Conservation (phyloP, 2,113 vertebrate species). For the Globicephala melas region DNA sequence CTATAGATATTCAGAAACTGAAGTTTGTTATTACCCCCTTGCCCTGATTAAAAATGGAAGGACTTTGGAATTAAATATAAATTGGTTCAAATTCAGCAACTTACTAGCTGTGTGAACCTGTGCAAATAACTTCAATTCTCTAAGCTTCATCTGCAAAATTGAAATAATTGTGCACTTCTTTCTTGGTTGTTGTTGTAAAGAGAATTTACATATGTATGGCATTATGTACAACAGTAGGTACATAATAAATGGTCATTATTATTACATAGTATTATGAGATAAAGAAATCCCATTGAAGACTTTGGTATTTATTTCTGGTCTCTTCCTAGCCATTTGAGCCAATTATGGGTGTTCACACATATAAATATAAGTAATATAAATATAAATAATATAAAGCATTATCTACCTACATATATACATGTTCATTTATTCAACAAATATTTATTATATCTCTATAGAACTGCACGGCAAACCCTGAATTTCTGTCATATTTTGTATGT, state of each 20-base stretch:
- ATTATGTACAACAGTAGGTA: not conserved
- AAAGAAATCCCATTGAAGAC: not conserved
- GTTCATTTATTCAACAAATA: not conserved
- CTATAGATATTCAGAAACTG: not conserved
- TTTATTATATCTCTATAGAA: not conserved
- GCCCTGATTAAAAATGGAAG: not conserved
- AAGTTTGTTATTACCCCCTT: not conserved
- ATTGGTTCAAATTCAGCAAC: not conserved
- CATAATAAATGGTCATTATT: not conserved
- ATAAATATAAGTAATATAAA: not conserved
- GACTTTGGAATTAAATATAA: not conserved
- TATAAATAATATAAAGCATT: not conserved
- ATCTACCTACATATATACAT: not conserved
- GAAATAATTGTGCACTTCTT: not conserved
- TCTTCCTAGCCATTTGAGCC: not conserved
- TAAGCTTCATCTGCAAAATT: not conserved
- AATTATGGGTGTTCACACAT: not conserved
- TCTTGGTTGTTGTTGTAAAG: not conserved
- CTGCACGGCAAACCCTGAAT: not conserved
- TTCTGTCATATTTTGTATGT: not conserved
- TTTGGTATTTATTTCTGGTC: not conserved
- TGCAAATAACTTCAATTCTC: not conserved
- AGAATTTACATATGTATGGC: not conserved
- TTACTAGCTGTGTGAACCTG: not conserved
- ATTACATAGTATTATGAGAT: not conserved